phyloP scores from a whole-genome alignment of 1,140 invertebrate genomes.

The Monochamus saltuarius region DNA sequence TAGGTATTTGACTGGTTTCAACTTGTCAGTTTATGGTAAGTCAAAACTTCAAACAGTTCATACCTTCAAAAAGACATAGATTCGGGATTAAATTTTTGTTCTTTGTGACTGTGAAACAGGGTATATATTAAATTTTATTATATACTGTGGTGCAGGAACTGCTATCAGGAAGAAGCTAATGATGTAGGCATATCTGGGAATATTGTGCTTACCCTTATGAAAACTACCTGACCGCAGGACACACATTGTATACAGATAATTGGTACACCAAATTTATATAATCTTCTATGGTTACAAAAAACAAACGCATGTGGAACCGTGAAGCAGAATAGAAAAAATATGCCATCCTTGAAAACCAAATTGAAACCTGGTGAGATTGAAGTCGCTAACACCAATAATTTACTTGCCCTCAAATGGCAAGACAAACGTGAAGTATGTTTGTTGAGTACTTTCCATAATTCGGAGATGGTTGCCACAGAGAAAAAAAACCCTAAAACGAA shows the following conservation, averaged over 20 bases:
- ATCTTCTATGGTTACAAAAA: conserved; percentile 23
- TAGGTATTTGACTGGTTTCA: no score
- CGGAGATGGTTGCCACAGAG: conserved; percentile 17
- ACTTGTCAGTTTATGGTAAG: no score
- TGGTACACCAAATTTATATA: conserved; percentile 44
- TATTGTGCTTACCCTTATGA: conserved; percentile 44
- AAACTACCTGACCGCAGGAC: conserved; percentile 40
- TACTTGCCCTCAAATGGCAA: conserved; percentile 42
- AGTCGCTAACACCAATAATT: conserved; percentile 25
- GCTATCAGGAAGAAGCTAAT: not conserved
- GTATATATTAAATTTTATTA: conserved; percentile 18
- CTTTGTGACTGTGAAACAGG: conserved; percentile 18
- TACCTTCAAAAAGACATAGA: conserved; percentile 40
- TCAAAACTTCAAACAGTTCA: conserved; percentile 51
- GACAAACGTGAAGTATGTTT: conserved; percentile 42
- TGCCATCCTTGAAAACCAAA: conserved; percentile 42
- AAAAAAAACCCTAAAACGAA: conserved; percentile 28
- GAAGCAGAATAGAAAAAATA: conserved; percentile 38
- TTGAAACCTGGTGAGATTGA: conserved; percentile 35
- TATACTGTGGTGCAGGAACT: conserved; percentile 13
- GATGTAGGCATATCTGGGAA: conserved; percentile 34
- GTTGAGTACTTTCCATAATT: conserved; percentile 37
- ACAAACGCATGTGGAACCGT: conserved; percentile 45
- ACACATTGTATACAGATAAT: conserved; percentile 50
- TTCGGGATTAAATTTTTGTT: conserved; percentile 27